Base-by-base conservation (phyloP, 1,140 invertebrate genomes). In the Heliconius nattereri region DNA sequence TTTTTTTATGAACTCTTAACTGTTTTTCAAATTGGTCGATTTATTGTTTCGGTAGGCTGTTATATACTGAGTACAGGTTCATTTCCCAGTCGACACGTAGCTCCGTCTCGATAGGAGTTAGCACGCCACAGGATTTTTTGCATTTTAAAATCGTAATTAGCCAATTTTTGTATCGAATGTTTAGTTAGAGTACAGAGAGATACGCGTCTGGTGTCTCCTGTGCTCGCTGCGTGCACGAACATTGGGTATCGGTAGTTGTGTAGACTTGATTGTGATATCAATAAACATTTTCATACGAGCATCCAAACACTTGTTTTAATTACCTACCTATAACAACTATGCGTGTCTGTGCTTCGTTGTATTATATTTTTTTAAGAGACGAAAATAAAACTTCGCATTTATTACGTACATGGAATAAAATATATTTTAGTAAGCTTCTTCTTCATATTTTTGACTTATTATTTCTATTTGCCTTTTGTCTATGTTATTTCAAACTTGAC, bases 211-310 rank as follows among this genome's bases (percentile, higher is more conserved):
- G 49, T 83, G 84, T 91, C 89, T 90, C 90, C 85, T 86, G 87
- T 92, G 87, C 74, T 90, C 89, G 86, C 87, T 84, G 86, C 89
- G 91, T 89, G 90, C 87, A 89, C 87, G 89, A 89, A 86, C 85
- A 85, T 87, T 87, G 92, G 90, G 87, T 92, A 90, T 88, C 83
- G 91, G 91, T 94, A 93, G 93, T 87, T 91, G 90, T 92, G 92
- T 93, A 94, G 93, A 93, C 86, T 93, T 94, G 89, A 93, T 94
- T 94, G 93, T 94, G 93, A 94, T 94, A 94, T 92, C 93, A 94
- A 89, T 94, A 94, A 94, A 94, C 92, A 93, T 94, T 94, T 94
- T 94, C 93, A 94, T 94, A 94, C 93, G 91, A 94, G 93, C 93
- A 94, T 94, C 93, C 91, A 93, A 26, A 84, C 66, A 52, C 54